These are phyloP conservation scores for Rhingia rostrata DNA, from an alignment of 2,888 invertebrate species.

Conservation along the genomic window DNA sequence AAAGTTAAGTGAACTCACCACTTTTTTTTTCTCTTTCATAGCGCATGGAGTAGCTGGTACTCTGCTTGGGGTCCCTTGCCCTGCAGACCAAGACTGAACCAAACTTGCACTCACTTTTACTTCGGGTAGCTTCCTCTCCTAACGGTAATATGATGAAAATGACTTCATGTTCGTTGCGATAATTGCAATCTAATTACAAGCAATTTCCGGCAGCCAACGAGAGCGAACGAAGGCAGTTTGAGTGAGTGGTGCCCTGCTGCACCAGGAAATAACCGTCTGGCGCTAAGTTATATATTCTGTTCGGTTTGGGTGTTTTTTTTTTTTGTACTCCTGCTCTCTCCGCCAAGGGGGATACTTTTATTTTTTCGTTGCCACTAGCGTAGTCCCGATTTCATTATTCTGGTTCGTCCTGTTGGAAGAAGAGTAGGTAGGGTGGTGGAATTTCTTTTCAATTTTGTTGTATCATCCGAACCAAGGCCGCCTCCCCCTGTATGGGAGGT, in stretches of 20 bases:
- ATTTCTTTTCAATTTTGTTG: constrained; percentile 46
- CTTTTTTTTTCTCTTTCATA: neutral
- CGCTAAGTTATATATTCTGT: constrained; percentile 25
- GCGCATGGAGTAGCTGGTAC: neutral
- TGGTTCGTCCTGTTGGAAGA: constrained; percentile 17
- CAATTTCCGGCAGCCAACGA: constrained; percentile 72
- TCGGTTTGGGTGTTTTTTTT: neutral
- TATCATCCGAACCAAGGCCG: constrained; percentile 7
- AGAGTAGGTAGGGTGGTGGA: neutral
- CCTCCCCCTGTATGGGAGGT: neutral
- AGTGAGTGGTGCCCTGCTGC: constrained; percentile 54
- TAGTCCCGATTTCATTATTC: constrained; percentile 61
- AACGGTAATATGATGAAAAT: constrained; percentile 74
- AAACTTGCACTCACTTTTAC: constrained; percentile 53
- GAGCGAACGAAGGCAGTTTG: constrained; percentile 24
- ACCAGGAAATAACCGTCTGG: constrained; percentile 73
- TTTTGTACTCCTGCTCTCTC: constrained; percentile 3
- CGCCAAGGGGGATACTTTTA: constrained; percentile 11
- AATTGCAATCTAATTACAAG: constrained; percentile 75
- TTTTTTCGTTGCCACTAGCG: neutral
- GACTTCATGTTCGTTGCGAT: constrained; percentile 73
- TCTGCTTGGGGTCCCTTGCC: constrained; percentile 5
- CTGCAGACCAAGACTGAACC: neutral
- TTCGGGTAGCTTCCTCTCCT: constrained; percentile 58
- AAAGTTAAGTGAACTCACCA: constrained; percentile 48